Evolutionary conservation across 2,888 invertebrate species (phyloP), one percentile per base, ranked within the genome.

Genomic region (Papilio demoleus): DNA sequence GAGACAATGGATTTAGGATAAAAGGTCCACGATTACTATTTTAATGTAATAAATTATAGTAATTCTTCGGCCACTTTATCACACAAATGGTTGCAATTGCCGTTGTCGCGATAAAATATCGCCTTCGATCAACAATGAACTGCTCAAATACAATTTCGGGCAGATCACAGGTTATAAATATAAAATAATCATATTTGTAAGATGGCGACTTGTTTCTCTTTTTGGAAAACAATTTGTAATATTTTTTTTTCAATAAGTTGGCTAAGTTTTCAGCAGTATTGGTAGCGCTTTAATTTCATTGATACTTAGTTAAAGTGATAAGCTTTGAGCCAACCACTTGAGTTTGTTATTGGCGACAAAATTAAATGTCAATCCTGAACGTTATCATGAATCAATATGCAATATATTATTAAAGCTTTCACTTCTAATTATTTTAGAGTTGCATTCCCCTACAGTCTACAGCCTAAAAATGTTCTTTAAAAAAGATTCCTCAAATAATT

Each of bases 361-460:
- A 66, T 66, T 60, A 60, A 66, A 50, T 60, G 40, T 38, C 59
- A 66, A 47, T 60, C 47, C 36, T 4, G 27, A 17, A 22, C 17
- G 47, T 60, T 66, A 65, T 65, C 65, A 38, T 9, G 17, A 19
- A 60, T 60, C 36, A 45, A 38, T 24, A 45, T 50, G 27, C 34
- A 65, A 45, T 65, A 1, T 17, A 59, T 34, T n/a, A 31, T 6
- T 4, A 8, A 45, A 45, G 24, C 19, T 34, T 65, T 27, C 6
- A n/a, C 14, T 53, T 53, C 6, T 27, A 24, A 53, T 14, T 53
- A 6, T 27, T 5, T 27, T 27, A 27, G 14, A 14, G n/a, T 2
- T 6, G 14, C 8, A n/a, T 27, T 27, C 2, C 50, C 27, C 8
- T 53, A 27, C n/a, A 53, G 50, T 53, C 8, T 53, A 27, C 24